Evolutionary conservation across 2,113 vertebrate species (phyloP).

Genomic region (Emydocephalus ijimae): DNA sequence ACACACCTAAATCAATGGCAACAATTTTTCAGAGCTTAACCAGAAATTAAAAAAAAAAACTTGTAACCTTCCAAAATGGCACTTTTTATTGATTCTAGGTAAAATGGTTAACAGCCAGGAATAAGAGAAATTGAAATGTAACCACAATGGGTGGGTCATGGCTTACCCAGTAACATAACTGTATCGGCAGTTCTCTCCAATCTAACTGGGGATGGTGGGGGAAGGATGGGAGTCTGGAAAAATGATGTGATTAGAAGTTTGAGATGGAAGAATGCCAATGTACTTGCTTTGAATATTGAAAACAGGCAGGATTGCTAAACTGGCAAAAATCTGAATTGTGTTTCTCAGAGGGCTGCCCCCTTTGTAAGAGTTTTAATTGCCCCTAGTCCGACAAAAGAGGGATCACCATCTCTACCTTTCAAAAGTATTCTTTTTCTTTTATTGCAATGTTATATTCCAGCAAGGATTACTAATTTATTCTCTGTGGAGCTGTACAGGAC

Average conservation of each 20-base stretch:
- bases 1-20: neutral
- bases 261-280: conserved; percentile 23
- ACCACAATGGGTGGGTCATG: neutral
- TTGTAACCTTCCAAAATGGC: neutral
- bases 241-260: neutral
- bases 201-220: neutral
- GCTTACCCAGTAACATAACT: neutral
- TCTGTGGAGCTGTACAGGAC: conserved; percentile 39
- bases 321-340: conserved; percentile 47
- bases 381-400: neutral
- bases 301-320: conserved; percentile 4
- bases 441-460: conserved; percentile 54
- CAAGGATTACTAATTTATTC: conserved; percentile 65
- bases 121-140: neutral
- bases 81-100: neutral
- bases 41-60: neutral
- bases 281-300: conserved; percentile 52
- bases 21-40: neutral
- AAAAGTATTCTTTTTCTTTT: neutral
- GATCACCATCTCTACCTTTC: neutral
- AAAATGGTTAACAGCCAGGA: neutral
- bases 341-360: conserved; percentile 59
- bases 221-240: conserved; percentile 24
- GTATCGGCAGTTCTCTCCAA: neutral
- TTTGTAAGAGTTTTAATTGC: conserved; percentile 60